Conservation (phyloP, 2,797 vertebrate genomes). For the Martes flavigula region DNA sequence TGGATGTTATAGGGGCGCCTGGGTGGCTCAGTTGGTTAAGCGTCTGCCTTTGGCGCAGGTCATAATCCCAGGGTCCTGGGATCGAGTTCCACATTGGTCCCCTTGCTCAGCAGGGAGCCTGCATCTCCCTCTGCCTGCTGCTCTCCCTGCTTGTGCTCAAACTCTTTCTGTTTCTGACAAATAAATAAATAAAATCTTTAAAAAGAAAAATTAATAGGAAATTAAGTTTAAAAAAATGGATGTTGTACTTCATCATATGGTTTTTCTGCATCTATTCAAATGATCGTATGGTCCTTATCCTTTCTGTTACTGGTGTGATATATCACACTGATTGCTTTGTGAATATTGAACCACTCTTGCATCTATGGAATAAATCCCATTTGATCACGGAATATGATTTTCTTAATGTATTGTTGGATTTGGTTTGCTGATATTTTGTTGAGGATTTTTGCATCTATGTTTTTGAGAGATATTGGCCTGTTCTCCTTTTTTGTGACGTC, state of each 20-base stretch:
- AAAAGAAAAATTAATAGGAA: too few relatives aligned
- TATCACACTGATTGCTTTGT: neutral
- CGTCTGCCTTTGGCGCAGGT: too few relatives aligned
- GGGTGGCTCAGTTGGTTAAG: too few relatives aligned
- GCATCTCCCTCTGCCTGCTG: too few relatives aligned
- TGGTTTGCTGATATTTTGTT: neutral
- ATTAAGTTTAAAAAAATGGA: neutral
- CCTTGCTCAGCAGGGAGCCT: too few relatives aligned
- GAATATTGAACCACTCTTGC: neutral
- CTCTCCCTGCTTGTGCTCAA: too few relatives aligned
- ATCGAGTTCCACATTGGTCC: too few relatives aligned
- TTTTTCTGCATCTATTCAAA: neutral
- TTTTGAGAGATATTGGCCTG: neutral
- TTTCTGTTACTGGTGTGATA: neutral
- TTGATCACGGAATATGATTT: neutral
- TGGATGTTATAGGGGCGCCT: neutral
- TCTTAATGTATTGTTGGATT: neutral
- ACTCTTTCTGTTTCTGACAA: too few relatives aligned
- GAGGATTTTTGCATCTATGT: neutral
- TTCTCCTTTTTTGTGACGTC: neutral
- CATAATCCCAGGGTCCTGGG: too few relatives aligned
- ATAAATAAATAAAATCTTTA: too few relatives aligned
- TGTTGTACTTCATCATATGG: neutral
- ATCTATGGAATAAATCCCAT: neutral
- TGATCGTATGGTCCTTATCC: neutral